Evolutionary conservation across 1,140 invertebrate genomes (phyloP).

Genomic region (Lasioglossum albipes): DNA sequence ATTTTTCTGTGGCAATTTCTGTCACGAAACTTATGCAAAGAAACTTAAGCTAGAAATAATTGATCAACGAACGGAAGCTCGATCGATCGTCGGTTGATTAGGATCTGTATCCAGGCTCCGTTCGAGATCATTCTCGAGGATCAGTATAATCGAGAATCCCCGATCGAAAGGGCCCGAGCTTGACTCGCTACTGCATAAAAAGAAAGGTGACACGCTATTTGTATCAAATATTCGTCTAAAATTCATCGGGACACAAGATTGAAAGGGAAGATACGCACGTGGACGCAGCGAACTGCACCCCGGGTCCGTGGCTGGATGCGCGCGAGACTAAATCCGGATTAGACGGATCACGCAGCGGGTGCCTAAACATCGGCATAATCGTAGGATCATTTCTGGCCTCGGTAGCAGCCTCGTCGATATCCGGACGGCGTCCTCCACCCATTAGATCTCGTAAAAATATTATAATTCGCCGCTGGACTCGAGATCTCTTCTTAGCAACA

Average conservation of each 20-base stretch:
- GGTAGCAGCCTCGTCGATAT: constrained; percentile 46
- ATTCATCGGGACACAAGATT: constrained; percentile 14
- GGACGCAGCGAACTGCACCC: constrained; percentile 39
- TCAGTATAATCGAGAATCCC: no score
- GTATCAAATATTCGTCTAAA: constrained; percentile 1
- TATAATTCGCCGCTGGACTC: constrained; percentile 35
- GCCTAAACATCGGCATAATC: constrained; percentile 64
- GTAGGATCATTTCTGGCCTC: constrained; percentile 30
- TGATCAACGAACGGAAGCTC: no score
- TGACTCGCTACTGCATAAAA: background rate
- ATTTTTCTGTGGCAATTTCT: no score
- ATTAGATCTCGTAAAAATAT: constrained; percentile 48
- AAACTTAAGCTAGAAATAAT: no score
- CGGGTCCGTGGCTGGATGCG: constrained; percentile 12
- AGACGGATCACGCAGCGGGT: constrained; percentile 67
- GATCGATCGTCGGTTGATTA: no score
- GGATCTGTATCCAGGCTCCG: background rate
- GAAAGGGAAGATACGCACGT: constrained; percentile 32
- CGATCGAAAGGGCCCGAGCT: background rate
- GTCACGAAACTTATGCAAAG: no score
- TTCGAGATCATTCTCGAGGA: no score
- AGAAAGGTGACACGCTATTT: background rate
- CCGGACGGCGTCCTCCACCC: constrained; percentile 25
- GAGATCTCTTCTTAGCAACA: background rate
- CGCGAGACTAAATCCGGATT: constrained; percentile 59